Evolutionary conservation across 2,888 invertebrate species (phyloP), one percentile per base, ranked within the genome.

Genomic region (Electrophaes corylata): DNA sequence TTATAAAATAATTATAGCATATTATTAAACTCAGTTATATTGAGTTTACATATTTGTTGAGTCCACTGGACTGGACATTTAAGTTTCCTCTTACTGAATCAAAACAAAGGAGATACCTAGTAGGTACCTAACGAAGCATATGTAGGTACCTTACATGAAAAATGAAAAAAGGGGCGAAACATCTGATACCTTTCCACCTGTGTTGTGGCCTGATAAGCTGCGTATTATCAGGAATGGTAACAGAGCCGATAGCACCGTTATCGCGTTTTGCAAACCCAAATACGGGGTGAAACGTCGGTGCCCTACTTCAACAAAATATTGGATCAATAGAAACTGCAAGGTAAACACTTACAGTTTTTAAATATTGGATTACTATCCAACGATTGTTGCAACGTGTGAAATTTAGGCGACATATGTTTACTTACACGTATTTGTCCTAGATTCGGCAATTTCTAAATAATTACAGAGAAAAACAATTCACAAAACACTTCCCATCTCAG

Each of bases 321-420:
- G 29, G 65, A 65, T 65, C 65, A 61, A 65, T 66, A 61, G 45
- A 50, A 66, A 55, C 31, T 26, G 45, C 44, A 52, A 51, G 35
- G 41, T 29, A 57, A 14, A 60, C 31, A 60, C 11, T n/a, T n/a
- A 35, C 11, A 14, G 10, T 31, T 29, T 29, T 1, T 29, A 29
- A 2, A 10, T 10, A 29, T 2, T 0, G 8, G 18, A 31, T 12
- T 12, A n/a, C 4, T 10, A 29, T 12, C 0, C 31, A 10, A 12
- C 1, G 4, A 14, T 35, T 35, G 29, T 16, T 14, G 4, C 4
- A 16, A 12, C 3, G 16, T 35, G 14, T 5, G 10, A 0, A 33
- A 40, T 14, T n/a, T 3, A 12, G 26, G 18, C 4, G 6, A 10
- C 35, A 35, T 16, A 2, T 6, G n/a, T 39, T 44, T 29, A 44